phyloP scores from a whole-genome alignment of 2,797 vertebrate genomes.

The Valencia hispanica region DNA sequence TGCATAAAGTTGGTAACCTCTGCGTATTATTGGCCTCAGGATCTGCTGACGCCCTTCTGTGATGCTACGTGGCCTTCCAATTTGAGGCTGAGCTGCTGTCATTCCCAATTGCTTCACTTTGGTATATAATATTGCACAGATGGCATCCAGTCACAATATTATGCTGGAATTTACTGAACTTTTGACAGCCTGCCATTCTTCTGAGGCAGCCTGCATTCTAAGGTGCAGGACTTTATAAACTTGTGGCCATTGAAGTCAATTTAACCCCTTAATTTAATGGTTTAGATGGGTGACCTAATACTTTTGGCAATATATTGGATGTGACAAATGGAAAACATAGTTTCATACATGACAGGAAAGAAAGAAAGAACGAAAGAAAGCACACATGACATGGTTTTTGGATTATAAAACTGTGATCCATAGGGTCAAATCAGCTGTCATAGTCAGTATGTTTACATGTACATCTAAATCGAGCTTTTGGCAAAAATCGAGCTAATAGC shows the following conservation, averaged over 20 bases:
- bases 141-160: not conserved
- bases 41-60: not conserved
- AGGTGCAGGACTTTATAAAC: not conserved
- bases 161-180: not conserved
- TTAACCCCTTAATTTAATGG: not conserved
- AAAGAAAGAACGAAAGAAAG: too few species aligned
- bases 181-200: not conserved
- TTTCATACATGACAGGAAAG: not conserved
- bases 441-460: too few species aligned
- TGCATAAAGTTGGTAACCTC: not conserved
- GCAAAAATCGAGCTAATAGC: too few species aligned
- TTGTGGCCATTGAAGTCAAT: not conserved
- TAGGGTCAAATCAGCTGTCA: constrained; percentile 33
- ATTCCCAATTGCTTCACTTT: not conserved
- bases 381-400: constrained; percentile 25
- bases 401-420: constrained; percentile 34
- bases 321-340: not conserved
- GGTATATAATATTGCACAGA: not conserved
- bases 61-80: not conserved
- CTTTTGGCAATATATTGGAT: not conserved
- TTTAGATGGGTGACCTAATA: not conserved
- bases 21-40: not conserved
- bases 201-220: not conserved
- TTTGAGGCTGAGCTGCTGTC: not conserved
- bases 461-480: too few species aligned